Conservation (phyloP, 2,888 invertebrate genomes). For the Coelopa pilipes region DNA sequence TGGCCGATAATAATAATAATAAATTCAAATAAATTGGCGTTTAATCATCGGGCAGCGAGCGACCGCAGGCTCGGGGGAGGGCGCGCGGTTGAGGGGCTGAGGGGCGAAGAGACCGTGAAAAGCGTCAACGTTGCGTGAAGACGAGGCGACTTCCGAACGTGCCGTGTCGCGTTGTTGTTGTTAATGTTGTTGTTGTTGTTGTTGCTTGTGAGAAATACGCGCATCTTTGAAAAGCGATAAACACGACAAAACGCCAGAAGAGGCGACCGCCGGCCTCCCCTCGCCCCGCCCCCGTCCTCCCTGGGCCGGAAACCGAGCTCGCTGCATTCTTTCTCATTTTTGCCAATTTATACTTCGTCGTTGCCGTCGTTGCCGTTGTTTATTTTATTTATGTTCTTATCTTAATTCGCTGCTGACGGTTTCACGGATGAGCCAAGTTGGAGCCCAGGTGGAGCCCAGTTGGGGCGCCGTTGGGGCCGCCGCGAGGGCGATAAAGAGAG, state of each 20-base stretch:
- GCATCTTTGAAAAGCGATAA: not conserved
- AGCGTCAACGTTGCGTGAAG: constrained; percentile 9
- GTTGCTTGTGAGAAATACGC: not conserved
- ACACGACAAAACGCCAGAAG: too few relatives aligned
- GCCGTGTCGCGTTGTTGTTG: not conserved
- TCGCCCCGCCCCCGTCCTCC: too few relatives aligned
- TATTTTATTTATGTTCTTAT: not conserved
- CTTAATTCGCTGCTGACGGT: too few relatives aligned
- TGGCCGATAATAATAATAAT: constrained; percentile 24
- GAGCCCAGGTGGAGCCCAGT: too few relatives aligned
- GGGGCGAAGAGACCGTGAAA: not conserved
- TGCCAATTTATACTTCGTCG: not conserved
- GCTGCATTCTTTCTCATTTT: too few relatives aligned
- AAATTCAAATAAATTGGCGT: constrained; percentile 26
- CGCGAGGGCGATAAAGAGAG: too few relatives aligned
- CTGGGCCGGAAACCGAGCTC: too few relatives aligned
- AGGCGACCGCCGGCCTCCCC: not conserved
- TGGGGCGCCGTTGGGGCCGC: too few relatives aligned
- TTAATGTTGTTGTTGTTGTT: not conserved
- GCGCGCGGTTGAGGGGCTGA: not conserved
- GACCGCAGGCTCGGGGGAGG: not conserved
- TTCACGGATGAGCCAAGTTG: too few relatives aligned
- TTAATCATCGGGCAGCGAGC: constrained; percentile 8
- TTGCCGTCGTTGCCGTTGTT: not conserved
- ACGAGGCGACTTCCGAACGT: constrained; percentile 3